Base-by-base conservation (phyloP, 2,797 vertebrate species). In the Pagetopsis macropterus region DNA sequence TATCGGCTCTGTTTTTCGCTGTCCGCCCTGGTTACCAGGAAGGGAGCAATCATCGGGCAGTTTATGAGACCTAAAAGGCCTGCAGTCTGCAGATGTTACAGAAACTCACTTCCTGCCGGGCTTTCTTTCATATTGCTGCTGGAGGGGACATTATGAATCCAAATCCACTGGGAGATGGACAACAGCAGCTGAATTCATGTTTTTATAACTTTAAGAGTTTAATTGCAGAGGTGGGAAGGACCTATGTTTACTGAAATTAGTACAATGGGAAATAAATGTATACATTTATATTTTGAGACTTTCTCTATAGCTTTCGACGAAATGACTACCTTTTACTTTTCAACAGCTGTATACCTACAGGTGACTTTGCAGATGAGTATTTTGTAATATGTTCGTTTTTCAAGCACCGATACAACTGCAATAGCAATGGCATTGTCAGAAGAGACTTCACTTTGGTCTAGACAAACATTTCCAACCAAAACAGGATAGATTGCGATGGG, bases 21-120 rank as follows among this genome's bases (percentile, higher is more conserved):
- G 69, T 74, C 64, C 70, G 44, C 76, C 65, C 72, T 75, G 59
- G 75, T 82, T 85, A 84, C 86, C 92, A 94, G 94, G 94, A 94
- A 95, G 83, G 82, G 84, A 89, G 84, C 85, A 90, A 92, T 93
- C 88, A 93, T 62, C 76, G 58, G 58, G 31, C 23, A 21, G 73
- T 86, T 89, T 75, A 77, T 69, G 67, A 81, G 79, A 58, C 74
- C 63, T 66, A 59, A 83, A 84, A 89, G 82, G 70, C 60, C 79
- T 49, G 67, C 68, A 82, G 69, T 58, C 79, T 49, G 67, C 68
- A 82, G 69, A 81, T 78, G 75, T 70, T 56, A 60, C 70, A 73
- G 44, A 58, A 59, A 65, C 37, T 65, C 52, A n/a, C 85, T 89
- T 92, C 88, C 90, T 91, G 71, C 40, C 56, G 41, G 2, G 19